Conservation (phyloP, 2,888 invertebrate genomes). For the Pocota personata region DNA sequence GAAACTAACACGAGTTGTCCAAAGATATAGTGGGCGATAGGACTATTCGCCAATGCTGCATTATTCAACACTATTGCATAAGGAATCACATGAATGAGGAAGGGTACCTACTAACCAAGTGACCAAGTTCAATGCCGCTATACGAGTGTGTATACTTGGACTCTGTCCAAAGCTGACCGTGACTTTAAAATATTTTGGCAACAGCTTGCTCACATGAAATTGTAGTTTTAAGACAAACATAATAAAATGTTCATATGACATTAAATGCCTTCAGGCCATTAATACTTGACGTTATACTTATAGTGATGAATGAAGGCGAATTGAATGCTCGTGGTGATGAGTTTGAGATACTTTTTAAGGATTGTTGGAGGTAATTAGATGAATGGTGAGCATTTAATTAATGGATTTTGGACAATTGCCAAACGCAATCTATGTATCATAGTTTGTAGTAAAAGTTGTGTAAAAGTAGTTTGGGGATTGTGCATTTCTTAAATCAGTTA, state of each 20-base stretch:
- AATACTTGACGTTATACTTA: neutral
- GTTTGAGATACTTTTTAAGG: neutral
- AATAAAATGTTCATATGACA: constrained; percentile 2
- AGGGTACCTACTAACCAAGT: constrained; percentile 13
- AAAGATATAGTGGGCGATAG: neutral
- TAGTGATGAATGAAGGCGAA: neutral
- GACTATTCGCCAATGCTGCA: constrained; percentile 1
- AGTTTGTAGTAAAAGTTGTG: neutral
- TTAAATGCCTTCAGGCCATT: constrained; percentile 9
- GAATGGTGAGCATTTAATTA: neutral
- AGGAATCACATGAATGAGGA: constrained; percentile 1
- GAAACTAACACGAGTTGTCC: neutral
- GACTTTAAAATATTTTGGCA: constrained; percentile 55
- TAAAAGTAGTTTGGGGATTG: neutral
- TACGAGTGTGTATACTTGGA: constrained; percentile 15
- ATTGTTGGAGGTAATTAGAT: neutral
- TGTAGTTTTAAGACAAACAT: neutral
- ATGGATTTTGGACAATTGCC: neutral
- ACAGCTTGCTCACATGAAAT: neutral
- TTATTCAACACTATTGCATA: constrained; percentile 22
- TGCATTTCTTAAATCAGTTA: neutral
- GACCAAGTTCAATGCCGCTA: constrained; percentile 55
- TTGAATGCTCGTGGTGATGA: neutral
- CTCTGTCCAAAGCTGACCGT: constrained; percentile 47
- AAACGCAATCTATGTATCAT: neutral